Evolutionary conservation across 2,888 invertebrate species (phyloP), one percentile per base, ranked within the genome.

Genomic region (Crocallis elinguaria): DNA sequence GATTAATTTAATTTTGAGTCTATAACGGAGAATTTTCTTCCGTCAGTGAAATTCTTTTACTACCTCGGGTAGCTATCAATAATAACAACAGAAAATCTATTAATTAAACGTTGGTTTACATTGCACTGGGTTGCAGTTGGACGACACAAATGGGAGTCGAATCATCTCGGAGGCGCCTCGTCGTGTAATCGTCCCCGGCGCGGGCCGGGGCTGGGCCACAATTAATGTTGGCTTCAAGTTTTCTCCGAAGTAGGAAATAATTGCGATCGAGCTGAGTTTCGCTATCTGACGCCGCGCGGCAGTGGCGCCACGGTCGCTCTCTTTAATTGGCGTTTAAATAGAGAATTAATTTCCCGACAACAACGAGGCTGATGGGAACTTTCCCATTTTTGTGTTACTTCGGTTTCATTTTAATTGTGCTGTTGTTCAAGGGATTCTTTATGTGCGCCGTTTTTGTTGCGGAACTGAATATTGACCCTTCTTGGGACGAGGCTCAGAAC

Each of bases 261-360:
- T 88, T 84, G 82, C 84, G 78, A 86, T 84, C 79, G 85, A 83
- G 79, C 83, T 76, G 82, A 83, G 79, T 80, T 77, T 73, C 74
- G 79, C 78, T 81, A 81, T 82, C 84, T 77, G 84, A 82, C 81
- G 79, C 76, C 45, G 13, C 30, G 21, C 16, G 32, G 36, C 46
- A 33, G 21, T 13, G 32, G 36, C 46, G 39, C 51, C 39, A 36
- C 52, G 23, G 56, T 48, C 50, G 53, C 57, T 65, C 60, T n/a
- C 74, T 74, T 76, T 82, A 86, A 87, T 87, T 87, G 87, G 79
- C 80, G 84, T 81, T 82, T 83, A 82, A 82, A 81, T 71, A 79
- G 76, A 80, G 77, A 84, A 83, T 80, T 84, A 75, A 70, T 70
- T 73, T 62, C 62, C 65, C 68, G 62, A 72, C 61, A 63, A 61